phyloP scores from a whole-genome alignment of 2,113 vertebrate genomes.

The Alligator sinensis region DNA sequence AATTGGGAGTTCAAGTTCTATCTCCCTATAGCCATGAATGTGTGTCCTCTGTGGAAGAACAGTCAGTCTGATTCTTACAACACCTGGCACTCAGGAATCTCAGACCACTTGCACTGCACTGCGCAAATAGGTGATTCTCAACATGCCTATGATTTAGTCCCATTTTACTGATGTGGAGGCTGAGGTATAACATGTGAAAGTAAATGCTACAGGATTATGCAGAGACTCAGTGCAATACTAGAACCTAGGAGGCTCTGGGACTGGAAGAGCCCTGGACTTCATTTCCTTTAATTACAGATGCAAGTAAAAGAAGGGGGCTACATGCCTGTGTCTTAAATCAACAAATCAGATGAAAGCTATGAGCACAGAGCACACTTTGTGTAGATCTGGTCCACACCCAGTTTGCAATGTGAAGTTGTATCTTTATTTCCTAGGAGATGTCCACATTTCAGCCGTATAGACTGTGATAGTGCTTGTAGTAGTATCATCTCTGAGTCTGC shows the following conservation, averaged over 20 bases:
- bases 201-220: background rate
- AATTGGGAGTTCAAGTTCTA: background rate
- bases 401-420: background rate
- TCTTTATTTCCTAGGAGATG: background rate
- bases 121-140: background rate
- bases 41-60: background rate
- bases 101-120: background rate
- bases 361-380: background rate
- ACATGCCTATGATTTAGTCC: background rate
- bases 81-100: background rate
- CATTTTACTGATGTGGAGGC: background rate
- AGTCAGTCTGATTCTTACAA: background rate
- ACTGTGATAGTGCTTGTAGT: background rate
- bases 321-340: background rate
- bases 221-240: background rate
- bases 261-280: background rate
- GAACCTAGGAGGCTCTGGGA: background rate
- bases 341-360: background rate
- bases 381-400: background rate
- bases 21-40: background rate
- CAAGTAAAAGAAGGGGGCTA: background rate
- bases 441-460: rapidly evolving
- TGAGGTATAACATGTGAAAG: background rate
- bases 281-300: background rate
- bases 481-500: background rate